Base-by-base conservation (phyloP, 2,113 vertebrate genomes). In the Cyprinodon variegatus region DNA sequence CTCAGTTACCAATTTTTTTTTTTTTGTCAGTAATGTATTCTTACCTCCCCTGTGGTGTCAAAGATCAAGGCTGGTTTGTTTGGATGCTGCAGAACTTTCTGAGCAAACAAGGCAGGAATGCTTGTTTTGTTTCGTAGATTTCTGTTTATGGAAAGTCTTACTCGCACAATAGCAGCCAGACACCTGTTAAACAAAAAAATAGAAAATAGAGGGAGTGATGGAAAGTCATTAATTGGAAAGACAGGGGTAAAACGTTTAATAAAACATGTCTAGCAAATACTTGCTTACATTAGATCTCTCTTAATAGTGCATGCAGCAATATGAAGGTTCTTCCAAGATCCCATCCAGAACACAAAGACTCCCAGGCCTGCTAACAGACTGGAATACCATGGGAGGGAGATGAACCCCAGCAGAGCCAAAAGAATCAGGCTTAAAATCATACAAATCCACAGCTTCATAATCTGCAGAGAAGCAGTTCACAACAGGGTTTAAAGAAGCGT, bases 211-310 rank as follows among this genome's bases (percentile, higher is more conserved):
- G 12, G 12, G 8, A 50, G 17, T 6, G 12, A 46, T 59, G 43
- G 63, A 0, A 0, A 3, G 14, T 3, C 62, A 6, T 29, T 64
- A 50, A 46, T 20, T 68, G 39, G n/a, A 74, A 6, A 22, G 11
- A 41, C 4, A 4, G 43, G 2, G 29, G n/a, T 29, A 4, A 70
- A 68, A 72, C n/a, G 1, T 29, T 36, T 57, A 62, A 50, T 22
- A 70, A 10, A 10, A 38, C 0, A 43, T n/a, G 46, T 9, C 22
- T 4, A 43, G 9, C 65, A 9, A 43, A 0, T 57, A 92, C 93
- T 96, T 72, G 95, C 96, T 89, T 75, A 96, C 96, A 90, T 87
- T 9, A 97, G 71, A 74, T 97, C 96, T 86, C 96, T 90, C 73
- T 90, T 93, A 15, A 94, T 83, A 17, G 96, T 97, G 83, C 86